Conservation (phyloP, 2,888 invertebrate genomes). For the Lepeophtheirus nordmannii region DNA sequence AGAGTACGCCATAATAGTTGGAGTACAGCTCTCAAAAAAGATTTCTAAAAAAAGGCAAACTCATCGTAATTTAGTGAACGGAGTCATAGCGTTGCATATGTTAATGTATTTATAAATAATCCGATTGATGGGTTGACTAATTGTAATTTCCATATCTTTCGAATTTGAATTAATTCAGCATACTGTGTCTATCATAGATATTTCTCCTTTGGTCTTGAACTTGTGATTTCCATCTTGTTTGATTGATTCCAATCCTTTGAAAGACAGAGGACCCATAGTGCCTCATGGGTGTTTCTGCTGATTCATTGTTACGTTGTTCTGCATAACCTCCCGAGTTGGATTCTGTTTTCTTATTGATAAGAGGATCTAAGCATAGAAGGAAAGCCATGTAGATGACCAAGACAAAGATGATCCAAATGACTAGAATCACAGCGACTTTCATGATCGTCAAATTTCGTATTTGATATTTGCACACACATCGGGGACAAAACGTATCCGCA, state of each 20-base stretch:
- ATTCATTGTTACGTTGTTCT: neutral
- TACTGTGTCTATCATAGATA: conserved; percentile 16
- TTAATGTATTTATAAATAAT: too few species aligned
- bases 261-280: conserved; percentile 4
- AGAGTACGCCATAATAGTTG: too few species aligned
- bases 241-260: conserved; percentile 7
- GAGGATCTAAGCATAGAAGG: conserved; percentile 7
- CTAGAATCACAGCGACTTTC: conserved; percentile 19
- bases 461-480: conserved; percentile 17
- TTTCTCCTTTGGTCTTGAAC: conserved; percentile 18
- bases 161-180: conserved; percentile 11
- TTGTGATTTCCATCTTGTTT: conserved; percentile 15
- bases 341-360: conserved; percentile 1
- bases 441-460: conserved; percentile 8
- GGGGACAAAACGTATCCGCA: conserved; percentile 11
- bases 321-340: neutral
- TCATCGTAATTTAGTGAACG: too few species aligned
- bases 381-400: conserved; percentile 14
- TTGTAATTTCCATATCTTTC: neutral
- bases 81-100: too few species aligned
- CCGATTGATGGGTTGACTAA: too few species aligned
- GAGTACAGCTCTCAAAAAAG: too few species aligned
- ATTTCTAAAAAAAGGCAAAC: too few species aligned
- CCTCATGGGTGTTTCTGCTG: conserved; percentile 10
- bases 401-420: conserved; percentile 16